A percentile compares a stretch with the other conserved stretches of the same genome.
Evolutionary conservation across 2,888 invertebrate genomes (phyloP).

Genomic region (Mechanitis mazaeus): DNA sequence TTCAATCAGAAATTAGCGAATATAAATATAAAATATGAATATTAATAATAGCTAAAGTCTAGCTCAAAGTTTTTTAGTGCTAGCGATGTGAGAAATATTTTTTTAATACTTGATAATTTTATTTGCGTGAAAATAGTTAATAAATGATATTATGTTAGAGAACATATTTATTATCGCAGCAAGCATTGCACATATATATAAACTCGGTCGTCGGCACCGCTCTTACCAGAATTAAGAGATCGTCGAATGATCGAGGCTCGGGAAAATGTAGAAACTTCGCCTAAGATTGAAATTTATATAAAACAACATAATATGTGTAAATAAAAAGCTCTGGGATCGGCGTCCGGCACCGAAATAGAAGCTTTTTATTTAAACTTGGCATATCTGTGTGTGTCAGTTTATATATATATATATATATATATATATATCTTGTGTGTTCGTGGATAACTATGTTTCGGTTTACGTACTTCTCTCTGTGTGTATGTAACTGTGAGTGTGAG

Average conservation of each 20-base stretch:
- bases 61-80: neutral
- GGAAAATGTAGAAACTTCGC: slow-evolving; percentile 22
- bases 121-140: neutral
- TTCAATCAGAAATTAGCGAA: too few relatives aligned
- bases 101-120: too few relatives aligned
- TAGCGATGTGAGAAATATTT: neutral
- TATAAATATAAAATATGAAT: too few relatives aligned
- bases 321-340: neutral
- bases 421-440: too few relatives aligned
- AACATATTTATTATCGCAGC: neutral
- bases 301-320: neutral
- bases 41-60: neutral
- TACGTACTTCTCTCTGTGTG: too few relatives aligned
- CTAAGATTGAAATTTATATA: slow-evolving; percentile 20
- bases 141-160: slow-evolving; percentile 7
- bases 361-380: too few relatives aligned
- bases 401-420: too few relatives aligned
- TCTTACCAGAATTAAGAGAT: slow-evolving; percentile 28
- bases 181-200: neutral
- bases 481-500: neutral
- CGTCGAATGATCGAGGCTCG: slow-evolving; percentile 27
- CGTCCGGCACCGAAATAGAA: too few relatives aligned
- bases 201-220: neutral
- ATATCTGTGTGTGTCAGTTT: too few relatives aligned
- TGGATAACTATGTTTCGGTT: too few relatives aligned